Evolutionary conservation across 2,888 invertebrate genomes (phyloP), one percentile per base, ranked within the genome.

Genomic region (Eupeodes luniger): DNA sequence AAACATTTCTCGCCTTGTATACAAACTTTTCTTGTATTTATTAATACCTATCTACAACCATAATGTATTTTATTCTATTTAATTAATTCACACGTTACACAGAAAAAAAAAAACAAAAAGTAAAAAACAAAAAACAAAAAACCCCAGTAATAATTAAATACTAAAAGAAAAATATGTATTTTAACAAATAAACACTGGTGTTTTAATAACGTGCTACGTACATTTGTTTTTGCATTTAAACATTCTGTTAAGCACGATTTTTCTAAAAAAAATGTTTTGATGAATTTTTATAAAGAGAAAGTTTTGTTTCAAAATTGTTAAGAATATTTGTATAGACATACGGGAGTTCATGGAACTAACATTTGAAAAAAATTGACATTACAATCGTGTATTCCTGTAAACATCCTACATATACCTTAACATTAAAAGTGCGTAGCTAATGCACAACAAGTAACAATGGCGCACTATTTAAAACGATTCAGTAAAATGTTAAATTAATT

Each of bases 21-120:
- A 34, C 16, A 64, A 64, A 47, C 19, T 34, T 44, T 9, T 59
- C 14, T 5, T 36, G 55, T 16, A 12, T 10, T 10, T 19, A 59
- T 19, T 2, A 62, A 62, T 40, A n/a, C 36, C 10, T 16, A 62
- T 11, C 11, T 14, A 11, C 44, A 27, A 27, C 27, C 27, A 27
- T 27, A 2, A 40, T 40, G 40, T 40, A 40, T 9, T 0, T 40
- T 40, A 40, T 9, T 40, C 1, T 27, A 34, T 27, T 27, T 9
- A n/a, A 51, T 51, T 40, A 27, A 40, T 66, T 77, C 64, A n/a
- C 64, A 64, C 55, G 57, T 44, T 57, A 66, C 59, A 59, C 59
- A 14, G 59, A 59, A 7, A 34, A 59, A 59, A 59, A 34, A 59
- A 34, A 14, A 34, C 34, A 14, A 27, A 27, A n/a, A n/a, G n/a